phyloP scores from a whole-genome alignment of 2,888 invertebrate species.

The Leptopterna dolabrata region DNA sequence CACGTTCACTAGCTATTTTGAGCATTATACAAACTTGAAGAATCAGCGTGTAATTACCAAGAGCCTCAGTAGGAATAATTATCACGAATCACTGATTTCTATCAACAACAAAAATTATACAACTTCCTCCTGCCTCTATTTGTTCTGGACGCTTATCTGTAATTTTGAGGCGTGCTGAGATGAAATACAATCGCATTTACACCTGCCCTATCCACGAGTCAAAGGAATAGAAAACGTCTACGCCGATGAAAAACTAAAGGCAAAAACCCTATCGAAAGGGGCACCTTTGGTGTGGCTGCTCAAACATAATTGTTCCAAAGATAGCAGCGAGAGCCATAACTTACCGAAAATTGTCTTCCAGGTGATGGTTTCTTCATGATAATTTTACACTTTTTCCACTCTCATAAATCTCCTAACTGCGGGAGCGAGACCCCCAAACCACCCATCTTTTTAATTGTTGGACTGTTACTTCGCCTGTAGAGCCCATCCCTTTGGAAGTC shows the following conservation, averaged over 20 bases:
- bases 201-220: neutral
- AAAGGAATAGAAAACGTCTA: neutral
- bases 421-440: conserved; percentile 34
- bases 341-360: conserved; percentile 47
- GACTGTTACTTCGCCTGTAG: conserved; percentile 20
- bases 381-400: conserved; percentile 42
- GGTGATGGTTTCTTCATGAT: conserved; percentile 50
- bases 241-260: neutral
- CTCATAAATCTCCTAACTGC: conserved; percentile 41
- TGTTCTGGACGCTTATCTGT: too few relatives aligned
- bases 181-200: neutral
- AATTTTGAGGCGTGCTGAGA: too few relatives aligned
- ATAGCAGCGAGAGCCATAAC: conserved; percentile 25
- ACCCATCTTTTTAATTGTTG: conserved; percentile 47
- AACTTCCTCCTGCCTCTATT: too few relatives aligned
- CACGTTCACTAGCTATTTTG: too few relatives aligned
- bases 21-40: too few relatives aligned
- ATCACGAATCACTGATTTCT: too few relatives aligned
- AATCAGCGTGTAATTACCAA: too few relatives aligned
- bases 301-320: conserved; percentile 25
- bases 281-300: neutral
- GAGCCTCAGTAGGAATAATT: too few relatives aligned
- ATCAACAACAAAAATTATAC: too few relatives aligned
- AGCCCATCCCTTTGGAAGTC: neutral
- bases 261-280: neutral